These are phyloP conservation scores for Stenolophus ochropezus DNA, from an alignment of 2,888 invertebrate species.

Conservation along the genomic window DNA sequence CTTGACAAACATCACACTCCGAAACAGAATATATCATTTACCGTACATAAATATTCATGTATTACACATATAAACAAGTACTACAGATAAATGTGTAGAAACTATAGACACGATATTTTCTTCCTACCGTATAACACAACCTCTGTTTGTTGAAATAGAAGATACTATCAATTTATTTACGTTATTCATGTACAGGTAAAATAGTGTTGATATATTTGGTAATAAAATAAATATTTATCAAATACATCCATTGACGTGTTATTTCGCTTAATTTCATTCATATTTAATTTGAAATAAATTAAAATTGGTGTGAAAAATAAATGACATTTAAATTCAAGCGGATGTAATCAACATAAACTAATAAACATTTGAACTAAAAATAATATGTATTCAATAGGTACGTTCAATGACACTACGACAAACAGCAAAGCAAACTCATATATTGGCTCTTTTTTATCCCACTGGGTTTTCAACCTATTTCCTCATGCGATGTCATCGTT, in stretches of 20 bases:
- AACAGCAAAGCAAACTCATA: too few relatives aligned
- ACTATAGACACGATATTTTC: slow-evolving; percentile 54
- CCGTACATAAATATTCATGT: slow-evolving; percentile 46
- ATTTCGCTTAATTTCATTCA: not conserved
- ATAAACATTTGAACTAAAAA: not conserved
- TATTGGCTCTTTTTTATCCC: too few relatives aligned
- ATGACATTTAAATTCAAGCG: too few relatives aligned
- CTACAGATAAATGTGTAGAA: slow-evolving; percentile 57
- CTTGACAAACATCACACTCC: slow-evolving; percentile 38
- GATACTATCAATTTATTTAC: slow-evolving; percentile 56
- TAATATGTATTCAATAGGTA: too few relatives aligned
- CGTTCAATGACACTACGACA: too few relatives aligned
- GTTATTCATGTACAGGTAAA: slow-evolving; percentile 56
- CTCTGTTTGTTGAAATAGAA: slow-evolving; percentile 59
- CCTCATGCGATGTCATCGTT: too few relatives aligned
- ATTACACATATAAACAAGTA: slow-evolving; percentile 49
- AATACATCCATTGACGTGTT: slow-evolving; percentile 3
- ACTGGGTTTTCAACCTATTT: too few relatives aligned
- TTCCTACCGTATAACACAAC: slow-evolving; percentile 50
- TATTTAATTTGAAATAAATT: not conserved
- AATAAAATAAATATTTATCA: slow-evolving; percentile 60
- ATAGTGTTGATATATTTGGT: slow-evolving; percentile 61
- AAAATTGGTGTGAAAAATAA: not conserved
- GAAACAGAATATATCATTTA: slow-evolving; percentile 56
- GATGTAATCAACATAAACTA: too few relatives aligned